Conservation (phyloP, 2,888 invertebrate species). For the Xestia c-nigrum region DNA sequence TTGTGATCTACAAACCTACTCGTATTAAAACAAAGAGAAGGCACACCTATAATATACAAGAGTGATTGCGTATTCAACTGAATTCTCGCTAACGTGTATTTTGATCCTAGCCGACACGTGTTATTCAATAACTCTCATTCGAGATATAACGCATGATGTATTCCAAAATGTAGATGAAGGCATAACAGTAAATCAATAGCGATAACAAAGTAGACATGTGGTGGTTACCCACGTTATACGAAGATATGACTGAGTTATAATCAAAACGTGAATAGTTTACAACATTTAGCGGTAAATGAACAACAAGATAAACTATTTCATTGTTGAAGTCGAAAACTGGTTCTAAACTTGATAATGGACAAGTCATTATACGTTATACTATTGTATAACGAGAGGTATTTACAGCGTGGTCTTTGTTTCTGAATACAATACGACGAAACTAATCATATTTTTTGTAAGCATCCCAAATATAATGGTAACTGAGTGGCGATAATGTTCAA, state of each 20-base stretch:
- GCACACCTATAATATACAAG: neutral
- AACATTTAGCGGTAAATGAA: conserved; percentile 13
- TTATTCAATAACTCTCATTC: conserved; percentile 28
- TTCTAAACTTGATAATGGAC: conserved; percentile 2
- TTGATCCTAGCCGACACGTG: conserved; percentile 8
- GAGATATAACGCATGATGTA: conserved; percentile 15
- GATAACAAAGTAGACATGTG: conserved; percentile 8
- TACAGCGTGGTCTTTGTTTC: neutral
- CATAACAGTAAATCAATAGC: conserved; percentile 17
- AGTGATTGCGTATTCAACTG: neutral
- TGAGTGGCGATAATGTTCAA: neutral
- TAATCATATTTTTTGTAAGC: neutral
- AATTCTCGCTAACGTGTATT: conserved; percentile 2
- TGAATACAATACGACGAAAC: neutral
- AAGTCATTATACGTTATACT: too few relatives aligned
- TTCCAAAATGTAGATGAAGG: conserved; percentile 12
- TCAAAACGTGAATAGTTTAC: conserved; percentile 15
- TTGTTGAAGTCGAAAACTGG: neutral
- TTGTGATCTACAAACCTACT: neutral
- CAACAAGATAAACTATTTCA: conserved; percentile 9
- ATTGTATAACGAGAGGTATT: neutral
- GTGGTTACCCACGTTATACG: neutral
- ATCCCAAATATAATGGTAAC: neutral
- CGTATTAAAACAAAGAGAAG: conserved; percentile 10
- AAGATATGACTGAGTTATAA: neutral